These are phyloP conservation scores for Torymus tubicola DNA, from an alignment of 2,888 invertebrate genomes.

Conservation along the genomic window DNA sequence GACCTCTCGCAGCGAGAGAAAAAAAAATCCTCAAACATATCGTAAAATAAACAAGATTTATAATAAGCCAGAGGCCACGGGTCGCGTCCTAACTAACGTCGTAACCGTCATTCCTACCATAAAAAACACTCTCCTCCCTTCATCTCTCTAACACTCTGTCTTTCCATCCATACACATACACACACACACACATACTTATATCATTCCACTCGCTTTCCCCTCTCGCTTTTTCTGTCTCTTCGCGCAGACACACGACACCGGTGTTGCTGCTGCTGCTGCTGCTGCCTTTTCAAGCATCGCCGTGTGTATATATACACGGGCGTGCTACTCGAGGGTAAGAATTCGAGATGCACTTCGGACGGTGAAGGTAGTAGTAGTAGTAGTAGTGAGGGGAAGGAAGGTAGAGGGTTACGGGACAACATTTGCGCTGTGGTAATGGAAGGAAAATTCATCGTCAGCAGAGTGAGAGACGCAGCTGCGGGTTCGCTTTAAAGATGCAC, in stretches of 20 bases:
- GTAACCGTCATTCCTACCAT: not conserved
- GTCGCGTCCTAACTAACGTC: conserved; percentile 4
- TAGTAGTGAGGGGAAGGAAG: too few species aligned
- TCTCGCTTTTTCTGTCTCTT: too few species aligned
- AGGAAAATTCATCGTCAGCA: conserved; percentile 44
- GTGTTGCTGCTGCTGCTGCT: too few species aligned
- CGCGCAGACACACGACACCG: too few species aligned
- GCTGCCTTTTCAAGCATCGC: too few species aligned
- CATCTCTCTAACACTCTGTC: too few species aligned
- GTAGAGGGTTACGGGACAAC: conserved; percentile 11
- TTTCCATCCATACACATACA: not conserved
- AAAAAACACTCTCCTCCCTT: not conserved
- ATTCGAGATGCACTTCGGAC: conserved; percentile 27
- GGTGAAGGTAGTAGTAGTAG: too few species aligned
- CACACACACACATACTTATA: not conserved
- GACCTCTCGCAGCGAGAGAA: too few species aligned
- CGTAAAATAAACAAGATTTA: conserved; percentile 19
- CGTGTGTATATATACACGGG: not conserved
- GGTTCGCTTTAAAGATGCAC: conserved; percentile 31
- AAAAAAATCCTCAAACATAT: not conserved
- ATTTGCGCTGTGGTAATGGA: conserved; percentile 48
- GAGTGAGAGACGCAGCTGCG: not conserved
- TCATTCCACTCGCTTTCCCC: not conserved
- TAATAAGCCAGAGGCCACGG: too few species aligned
- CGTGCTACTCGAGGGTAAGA: conserved; percentile 14